phyloP scores from a whole-genome alignment of 1,140 invertebrate genomes.

The Gonatopus flavifemur region DNA sequence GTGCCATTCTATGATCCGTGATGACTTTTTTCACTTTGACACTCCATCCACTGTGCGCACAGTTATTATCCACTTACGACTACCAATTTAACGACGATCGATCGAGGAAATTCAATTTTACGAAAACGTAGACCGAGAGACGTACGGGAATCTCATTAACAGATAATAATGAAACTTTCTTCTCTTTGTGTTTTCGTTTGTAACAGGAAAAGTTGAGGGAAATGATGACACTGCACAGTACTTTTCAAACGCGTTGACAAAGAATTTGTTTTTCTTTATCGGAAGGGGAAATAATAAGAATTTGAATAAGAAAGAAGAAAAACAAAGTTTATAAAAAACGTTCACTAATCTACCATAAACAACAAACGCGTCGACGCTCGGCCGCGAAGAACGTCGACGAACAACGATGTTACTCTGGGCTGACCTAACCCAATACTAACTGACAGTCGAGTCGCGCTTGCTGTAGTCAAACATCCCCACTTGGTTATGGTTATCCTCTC shows the following conservation, averaged over 20 bases:
- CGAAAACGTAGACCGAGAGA: background rate
- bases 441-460: conserved; percentile 32
- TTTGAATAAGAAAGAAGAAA: no score
- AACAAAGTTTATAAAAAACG: no score
- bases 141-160: background rate
- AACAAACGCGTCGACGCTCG: conserved; percentile 13
- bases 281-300: no score
- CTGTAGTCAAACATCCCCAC: conserved; percentile 46
- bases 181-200: no score
- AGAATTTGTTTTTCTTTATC: no score
- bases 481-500: no score
- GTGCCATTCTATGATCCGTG: conserved; percentile 49
- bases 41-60: conserved; percentile 42
- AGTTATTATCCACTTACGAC: conserved; percentile 15
- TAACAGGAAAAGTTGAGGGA: no score
- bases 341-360: conserved; percentile 25
- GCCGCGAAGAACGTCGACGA: conserved; percentile 18
- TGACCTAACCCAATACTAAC: conserved; percentile 57
- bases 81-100: background rate
- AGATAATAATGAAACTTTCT: no score
- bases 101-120: background rate
- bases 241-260: no score
- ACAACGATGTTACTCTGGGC: conserved; percentile 41
- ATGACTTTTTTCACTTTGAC: conserved; percentile 34
- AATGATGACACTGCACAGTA: no score